Evolutionary conservation across 1,140 invertebrate genomes (phyloP), one percentile per base, ranked within the genome.

Genomic region (Stegodyphus dumicola): DNA sequence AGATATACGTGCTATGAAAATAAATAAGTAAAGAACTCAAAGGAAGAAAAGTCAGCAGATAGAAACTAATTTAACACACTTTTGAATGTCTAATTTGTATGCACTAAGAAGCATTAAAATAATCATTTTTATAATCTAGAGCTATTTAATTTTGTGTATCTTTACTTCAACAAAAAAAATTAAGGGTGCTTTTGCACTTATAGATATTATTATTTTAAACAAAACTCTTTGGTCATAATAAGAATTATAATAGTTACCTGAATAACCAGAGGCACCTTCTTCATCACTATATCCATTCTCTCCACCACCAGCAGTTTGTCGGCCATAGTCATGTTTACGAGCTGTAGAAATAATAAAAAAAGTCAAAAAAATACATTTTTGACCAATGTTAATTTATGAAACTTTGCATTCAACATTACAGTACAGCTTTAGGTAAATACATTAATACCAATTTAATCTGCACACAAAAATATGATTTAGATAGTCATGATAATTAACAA

Each of bases 341-440:
- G 91, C 92, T 92, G 88, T 6, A 87, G 71, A 92, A 95, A 33
- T 33, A 96, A 89, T 95, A 95, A 89, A 96, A 95, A 85, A 92
- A 94, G 78, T 94, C 93, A 83, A 95, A 94, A 95, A 89, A 86
- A 91, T 90, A 89, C 87, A 89, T 7, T 7, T n/a, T 56, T 6
- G 60, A 77, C 2, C 15, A 86, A 86, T 88, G 65, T 87, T 73
- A n/a, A 87, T 53, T 76, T 67, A 76, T 2, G 33, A 33, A 1
- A 70, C 10, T 64, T 54, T 60, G 75, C 7, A 69, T 54, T 51
- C 11, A 54, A 18, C 73, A 17, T n/a, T 1, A 53, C 49, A 9
- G 51, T 15, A 65, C 2, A 15, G 18, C 4, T 65, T 33, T 77
- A n/a, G 13, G 5, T 13, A 48, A 4, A 67, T n/a, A 78, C 6